These are phyloP conservation scores for Oeneis ivallda DNA, from an alignment of 2,888 invertebrate genomes.

Conservation along the genomic window DNA sequence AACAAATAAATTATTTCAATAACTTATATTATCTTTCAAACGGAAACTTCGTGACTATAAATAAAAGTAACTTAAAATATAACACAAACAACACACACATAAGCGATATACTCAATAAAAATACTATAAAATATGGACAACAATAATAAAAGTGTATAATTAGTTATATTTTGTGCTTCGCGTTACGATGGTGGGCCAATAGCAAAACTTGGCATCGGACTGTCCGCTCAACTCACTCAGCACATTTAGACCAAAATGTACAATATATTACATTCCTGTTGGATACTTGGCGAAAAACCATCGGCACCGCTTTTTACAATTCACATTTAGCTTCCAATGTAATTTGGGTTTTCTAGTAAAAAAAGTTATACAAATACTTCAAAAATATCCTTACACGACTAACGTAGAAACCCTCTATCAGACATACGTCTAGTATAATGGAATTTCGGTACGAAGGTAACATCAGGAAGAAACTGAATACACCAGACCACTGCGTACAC, in stretches of 20 bases:
- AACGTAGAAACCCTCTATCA: conserved; percentile 71
- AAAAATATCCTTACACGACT: conserved; percentile 81
- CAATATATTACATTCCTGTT: conserved; percentile 80
- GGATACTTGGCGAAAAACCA: conserved; percentile 75
- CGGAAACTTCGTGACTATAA: conserved; percentile 76
- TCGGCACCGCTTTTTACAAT: conserved; percentile 75
- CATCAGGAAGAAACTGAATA: conserved; percentile 73
- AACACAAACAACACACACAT: conserved; percentile 80
- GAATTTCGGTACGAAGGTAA: conserved; percentile 69
- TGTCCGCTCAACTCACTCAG: conserved; percentile 79
- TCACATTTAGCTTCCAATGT: conserved; percentile 72
- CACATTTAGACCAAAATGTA: conserved; percentile 81
- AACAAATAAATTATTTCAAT: conserved; percentile 78
- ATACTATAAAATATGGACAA: conserved; percentile 76
- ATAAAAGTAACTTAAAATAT: conserved; percentile 71
- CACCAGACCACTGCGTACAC: conserved; percentile 73
- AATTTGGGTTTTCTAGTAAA: conserved; percentile 78
- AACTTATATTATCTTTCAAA: conserved; percentile 74
- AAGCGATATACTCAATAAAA: conserved; percentile 67
- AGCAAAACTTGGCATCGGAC: conserved; percentile 78
- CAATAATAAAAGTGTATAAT: conserved; percentile 52
- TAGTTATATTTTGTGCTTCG: conserved; percentile 61
- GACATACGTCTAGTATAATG: conserved; percentile 66
- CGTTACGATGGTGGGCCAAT: conserved; percentile 67
- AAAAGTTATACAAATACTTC: conserved; percentile 80